Base-by-base conservation (phyloP, 92 coral and sea anemone genomes). In the Scolanthus callimorphus region DNA sequence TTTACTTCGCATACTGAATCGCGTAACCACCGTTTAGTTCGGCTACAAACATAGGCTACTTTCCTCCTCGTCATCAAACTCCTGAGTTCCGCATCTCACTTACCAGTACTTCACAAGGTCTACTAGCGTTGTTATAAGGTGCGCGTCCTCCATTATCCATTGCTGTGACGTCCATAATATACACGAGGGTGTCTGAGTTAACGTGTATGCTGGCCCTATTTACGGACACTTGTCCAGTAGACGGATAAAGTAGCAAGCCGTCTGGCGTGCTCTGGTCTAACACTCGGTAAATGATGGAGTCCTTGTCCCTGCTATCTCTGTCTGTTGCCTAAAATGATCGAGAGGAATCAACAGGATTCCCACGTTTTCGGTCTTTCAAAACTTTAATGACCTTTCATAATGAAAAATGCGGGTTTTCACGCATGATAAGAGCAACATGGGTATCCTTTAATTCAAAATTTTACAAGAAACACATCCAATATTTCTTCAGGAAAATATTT, bases 291-390 rank as follows among this genome's bases (percentile, higher is more conserved):
- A 39, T 68, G 30, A 84, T 39, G 43, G 60, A 57, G 38, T 83
- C 65, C 60, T 59, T 76, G 37, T 68, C 60, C 20, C 79, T 76
- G 24, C 63, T 39, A 54, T 92, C 98, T 43, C 61, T 74, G 57
- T 92, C 98, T 21, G 77, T 51, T n/a, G 98, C 98, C 95, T 86
- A 61, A 17, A 38, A 46, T 6, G 17, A 46, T 46, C 6, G 52
- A 46, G 4, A 4, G 17, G 22, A 46, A 46, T 46, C 17, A 46
- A 46, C 52, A 46, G 6, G 17, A 46, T 46, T n/a, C n/a, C n/a
- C n/a, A n/a, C n/a, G n/a, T n/a, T n/a, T n/a, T n/a, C n/a, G n/a
- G n/a, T n/a, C n/a, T n/a, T n/a, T n/a, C n/a, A n/a, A n/a, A n/a
- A n/a, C n/a, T n/a, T n/a, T n/a, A n/a, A n/a, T n/a, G n/a, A n/a